Evolutionary conservation across 1,140 invertebrate species (phyloP).

Genomic region (Trialeurodes vaporariorum): DNA sequence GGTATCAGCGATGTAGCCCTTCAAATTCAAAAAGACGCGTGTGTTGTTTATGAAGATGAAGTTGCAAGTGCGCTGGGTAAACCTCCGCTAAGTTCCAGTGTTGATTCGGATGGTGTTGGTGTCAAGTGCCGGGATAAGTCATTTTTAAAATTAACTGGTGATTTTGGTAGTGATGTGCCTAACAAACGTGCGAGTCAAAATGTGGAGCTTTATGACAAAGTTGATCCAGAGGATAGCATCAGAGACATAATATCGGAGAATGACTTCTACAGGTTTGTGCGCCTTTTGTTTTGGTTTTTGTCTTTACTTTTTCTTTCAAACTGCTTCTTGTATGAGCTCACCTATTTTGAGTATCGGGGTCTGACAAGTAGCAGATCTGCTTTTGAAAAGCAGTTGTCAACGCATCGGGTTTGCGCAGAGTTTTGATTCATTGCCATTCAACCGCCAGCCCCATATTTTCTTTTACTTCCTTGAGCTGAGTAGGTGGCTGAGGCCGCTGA

Average conservation of each 20-base stretch:
- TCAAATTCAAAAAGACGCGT: conserved; percentile 28
- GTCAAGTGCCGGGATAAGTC: conserved; percentile 16
- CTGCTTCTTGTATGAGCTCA: too few relatives aligned
- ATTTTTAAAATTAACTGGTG: conserved; percentile 27
- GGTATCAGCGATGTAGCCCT: conserved; percentile 28
- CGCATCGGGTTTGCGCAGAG: too few relatives aligned
- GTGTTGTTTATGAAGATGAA: conserved; percentile 29
- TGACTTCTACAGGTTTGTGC: conserved; percentile 44
- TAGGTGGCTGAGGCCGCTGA: too few relatives aligned
- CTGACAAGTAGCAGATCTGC: too few relatives aligned
- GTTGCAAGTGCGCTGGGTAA: conserved; percentile 5
- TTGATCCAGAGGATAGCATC: conserved; percentile 51
- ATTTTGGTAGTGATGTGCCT: conserved; percentile 23
- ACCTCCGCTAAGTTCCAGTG: conserved; percentile 17
- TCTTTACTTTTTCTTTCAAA: too few relatives aligned
- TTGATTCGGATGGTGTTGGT: conserved; percentile 26
- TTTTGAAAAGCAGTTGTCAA: too few relatives aligned
- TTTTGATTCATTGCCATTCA: too few relatives aligned
- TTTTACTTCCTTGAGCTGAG: too few relatives aligned
- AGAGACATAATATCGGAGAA: conserved; percentile 50
- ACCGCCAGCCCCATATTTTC: too few relatives aligned
- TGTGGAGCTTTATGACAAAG: conserved; percentile 33
- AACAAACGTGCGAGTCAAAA: conserved; percentile 22
- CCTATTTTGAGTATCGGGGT: too few relatives aligned
- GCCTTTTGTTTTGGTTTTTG: too few relatives aligned